These are phyloP conservation scores for Neosilurus hyrtlii DNA, from an alignment of 2,797 vertebrate genomes.

Conservation along the genomic window DNA sequence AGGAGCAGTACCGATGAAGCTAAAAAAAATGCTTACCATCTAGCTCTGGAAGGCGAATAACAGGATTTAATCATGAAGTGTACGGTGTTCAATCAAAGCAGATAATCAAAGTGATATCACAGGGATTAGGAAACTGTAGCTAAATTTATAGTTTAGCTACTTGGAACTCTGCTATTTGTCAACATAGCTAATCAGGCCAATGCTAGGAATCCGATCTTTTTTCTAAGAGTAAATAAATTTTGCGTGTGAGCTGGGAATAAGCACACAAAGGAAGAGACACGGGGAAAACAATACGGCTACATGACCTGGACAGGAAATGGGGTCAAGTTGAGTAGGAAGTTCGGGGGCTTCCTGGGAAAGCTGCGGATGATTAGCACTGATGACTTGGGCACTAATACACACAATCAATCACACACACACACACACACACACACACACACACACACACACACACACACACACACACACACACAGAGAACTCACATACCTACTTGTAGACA, in stretches of 20 bases:
- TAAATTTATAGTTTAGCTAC: background rate
- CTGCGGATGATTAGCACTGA: slow-evolving; percentile 71
- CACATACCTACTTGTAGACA: slow-evolving; percentile 34
- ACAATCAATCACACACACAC: slow-evolving; percentile 26
- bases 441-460: slow-evolving; percentile 13
- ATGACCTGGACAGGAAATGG: slow-evolving; percentile 70
- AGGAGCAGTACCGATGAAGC: background rate
- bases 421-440: slow-evolving; percentile 28
- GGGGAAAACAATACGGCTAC: slow-evolving; percentile 70
- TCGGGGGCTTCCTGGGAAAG: slow-evolving; percentile 68
- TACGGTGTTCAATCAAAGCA: slow-evolving; percentile 5
- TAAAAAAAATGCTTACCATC: background rate
- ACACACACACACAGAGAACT: slow-evolving; percentile 22
- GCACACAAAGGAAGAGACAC: slow-evolving; percentile 69
- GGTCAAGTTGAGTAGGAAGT: slow-evolving; percentile 76
- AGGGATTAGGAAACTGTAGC: slow-evolving; percentile 28
- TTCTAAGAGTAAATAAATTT: slow-evolving; percentile 59
- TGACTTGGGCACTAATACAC: slow-evolving; percentile 57
- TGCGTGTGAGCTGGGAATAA: slow-evolving; percentile 68
- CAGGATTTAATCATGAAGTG: slow-evolving; percentile 13
- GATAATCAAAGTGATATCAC: slow-evolving; percentile 57
- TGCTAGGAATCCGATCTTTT: slow-evolving; percentile 50
- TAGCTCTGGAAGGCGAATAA: slow-evolving; percentile 7
- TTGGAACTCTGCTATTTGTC: slow-evolving; percentile 27
- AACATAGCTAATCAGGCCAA: slow-evolving; percentile 49